Conservation (phyloP, 2,888 invertebrate species). For the Eueremaeus valkanovi region DNA sequence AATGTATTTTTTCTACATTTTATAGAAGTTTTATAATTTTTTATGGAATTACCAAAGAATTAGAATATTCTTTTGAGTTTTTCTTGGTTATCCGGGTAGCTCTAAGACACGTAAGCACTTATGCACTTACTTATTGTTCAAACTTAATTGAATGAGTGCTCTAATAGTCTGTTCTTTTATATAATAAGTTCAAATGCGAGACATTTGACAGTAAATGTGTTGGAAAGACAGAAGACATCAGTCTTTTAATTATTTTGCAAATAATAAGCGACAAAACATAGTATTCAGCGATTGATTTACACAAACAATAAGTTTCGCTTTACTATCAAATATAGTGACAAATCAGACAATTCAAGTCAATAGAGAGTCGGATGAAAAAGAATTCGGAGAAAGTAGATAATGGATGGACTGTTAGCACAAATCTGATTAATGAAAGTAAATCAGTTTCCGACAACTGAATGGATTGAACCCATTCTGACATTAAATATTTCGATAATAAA, state of each 20-base stretch:
- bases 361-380: background rate
- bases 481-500: too few relatives aligned
- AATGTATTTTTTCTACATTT: too few relatives aligned
- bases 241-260: background rate
- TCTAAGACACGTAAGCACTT: too few relatives aligned
- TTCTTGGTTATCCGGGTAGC: too few relatives aligned
- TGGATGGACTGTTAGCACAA: background rate
- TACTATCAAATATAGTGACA: background rate
- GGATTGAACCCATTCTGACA: background rate
- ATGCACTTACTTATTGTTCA: too few relatives aligned
- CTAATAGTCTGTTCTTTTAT: background rate
- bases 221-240: background rate
- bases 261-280: slow-evolving; percentile 13
- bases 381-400: background rate
- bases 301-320: background rate
- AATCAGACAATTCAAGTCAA: slow-evolving; percentile 12
- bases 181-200: background rate
- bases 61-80: too few relatives aligned
- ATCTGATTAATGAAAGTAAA: slow-evolving; percentile 19
- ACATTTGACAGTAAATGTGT: slow-evolving; percentile 6
- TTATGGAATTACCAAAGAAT: too few relatives aligned
- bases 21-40: too few relatives aligned
- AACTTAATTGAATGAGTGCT: background rate
- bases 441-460: slow-evolving; percentile 2
- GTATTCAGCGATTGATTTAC: background rate